phyloP scores from a whole-genome alignment of 2,888 invertebrate genomes.

The Automeris io region DNA sequence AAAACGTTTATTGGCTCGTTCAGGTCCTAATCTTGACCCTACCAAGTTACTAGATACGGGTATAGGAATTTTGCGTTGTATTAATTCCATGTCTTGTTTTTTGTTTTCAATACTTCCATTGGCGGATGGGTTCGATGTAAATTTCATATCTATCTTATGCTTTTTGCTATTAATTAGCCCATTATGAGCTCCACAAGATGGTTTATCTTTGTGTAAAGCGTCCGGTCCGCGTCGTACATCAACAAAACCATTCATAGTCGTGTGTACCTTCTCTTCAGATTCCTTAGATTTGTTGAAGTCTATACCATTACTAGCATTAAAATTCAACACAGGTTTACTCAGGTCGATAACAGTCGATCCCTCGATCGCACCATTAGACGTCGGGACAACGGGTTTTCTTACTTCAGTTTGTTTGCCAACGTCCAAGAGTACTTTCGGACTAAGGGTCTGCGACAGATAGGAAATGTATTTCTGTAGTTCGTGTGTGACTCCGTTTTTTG shows the following conservation, averaged over 20 bases:
- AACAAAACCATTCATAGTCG: conserved; percentile 57
- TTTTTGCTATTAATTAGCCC: conserved; percentile 50
- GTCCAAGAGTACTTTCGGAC: conserved; percentile 65
- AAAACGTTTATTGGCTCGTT: conserved; percentile 35
- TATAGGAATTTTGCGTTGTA: conserved; percentile 49
- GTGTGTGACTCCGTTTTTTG: conserved; percentile 64
- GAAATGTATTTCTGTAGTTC: conserved; percentile 72
- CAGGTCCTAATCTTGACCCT: conserved; percentile 43
- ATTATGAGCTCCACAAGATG: conserved; percentile 36
- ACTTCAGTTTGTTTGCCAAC: conserved; percentile 52
- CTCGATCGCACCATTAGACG: conserved; percentile 29
- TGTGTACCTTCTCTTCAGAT: conserved; percentile 39
- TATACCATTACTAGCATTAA: conserved; percentile 37
- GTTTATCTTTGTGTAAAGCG: conserved; percentile 40
- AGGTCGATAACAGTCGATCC: conserved; percentile 37
- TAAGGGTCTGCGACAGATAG: conserved; percentile 66
- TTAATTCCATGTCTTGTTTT: conserved; percentile 29
- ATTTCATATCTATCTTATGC: conserved; percentile 33
- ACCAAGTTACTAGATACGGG: conserved; percentile 38
- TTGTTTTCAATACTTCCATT: conserved; percentile 34
- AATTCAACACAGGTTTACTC: conserved; percentile 33
- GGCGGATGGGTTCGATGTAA: conserved; percentile 54
- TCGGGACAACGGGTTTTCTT: conserved; percentile 26
- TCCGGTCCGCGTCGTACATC: conserved; percentile 49
- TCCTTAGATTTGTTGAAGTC: conserved; percentile 47